These are phyloP conservation scores for Pseudochirops corinnae DNA, from an alignment of 2,797 vertebrate genomes.

Conservation along the genomic window DNA sequence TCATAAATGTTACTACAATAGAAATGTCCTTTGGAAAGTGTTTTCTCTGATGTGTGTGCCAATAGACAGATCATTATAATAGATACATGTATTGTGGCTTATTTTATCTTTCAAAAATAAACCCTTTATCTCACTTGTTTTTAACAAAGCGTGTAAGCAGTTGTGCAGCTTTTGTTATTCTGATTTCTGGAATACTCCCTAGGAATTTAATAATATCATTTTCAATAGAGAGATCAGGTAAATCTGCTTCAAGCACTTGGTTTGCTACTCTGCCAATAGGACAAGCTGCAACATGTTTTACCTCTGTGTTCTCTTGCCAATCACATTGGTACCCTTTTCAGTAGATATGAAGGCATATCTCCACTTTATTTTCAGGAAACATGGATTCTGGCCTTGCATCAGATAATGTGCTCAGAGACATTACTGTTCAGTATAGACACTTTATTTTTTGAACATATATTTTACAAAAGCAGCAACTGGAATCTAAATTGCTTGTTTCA, in stretches of 20 bases:
- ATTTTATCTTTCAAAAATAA: not conserved
- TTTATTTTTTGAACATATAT: not conserved
- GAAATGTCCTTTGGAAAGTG: not conserved
- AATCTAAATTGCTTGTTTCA: not conserved
- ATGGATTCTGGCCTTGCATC: not conserved
- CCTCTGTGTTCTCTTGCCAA: not conserved
- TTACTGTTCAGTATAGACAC: not conserved
- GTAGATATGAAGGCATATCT: not conserved
- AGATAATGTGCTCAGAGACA: not conserved
- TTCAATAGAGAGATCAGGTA: not conserved
- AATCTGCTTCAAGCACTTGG: not conserved
- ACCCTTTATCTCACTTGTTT: not conserved
- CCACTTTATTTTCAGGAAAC: slow-evolving; percentile 9
- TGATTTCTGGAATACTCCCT: not conserved
- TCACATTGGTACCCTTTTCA: not conserved
- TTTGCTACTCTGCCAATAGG: not conserved
- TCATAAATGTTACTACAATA: slow-evolving; percentile 9
- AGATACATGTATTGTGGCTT: not conserved
- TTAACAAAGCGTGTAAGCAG: not conserved
- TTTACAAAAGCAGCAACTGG: not conserved
- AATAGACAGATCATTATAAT: not conserved
- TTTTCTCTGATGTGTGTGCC: not conserved
- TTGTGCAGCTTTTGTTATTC: not conserved
- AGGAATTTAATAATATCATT: not conserved
- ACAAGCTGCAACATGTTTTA: not conserved